Evolutionary conservation across 2,797 vertebrate genomes (phyloP), one percentile per base, ranked within the genome.

Genomic region (Ptychobarbus kaznakovi): DNA sequence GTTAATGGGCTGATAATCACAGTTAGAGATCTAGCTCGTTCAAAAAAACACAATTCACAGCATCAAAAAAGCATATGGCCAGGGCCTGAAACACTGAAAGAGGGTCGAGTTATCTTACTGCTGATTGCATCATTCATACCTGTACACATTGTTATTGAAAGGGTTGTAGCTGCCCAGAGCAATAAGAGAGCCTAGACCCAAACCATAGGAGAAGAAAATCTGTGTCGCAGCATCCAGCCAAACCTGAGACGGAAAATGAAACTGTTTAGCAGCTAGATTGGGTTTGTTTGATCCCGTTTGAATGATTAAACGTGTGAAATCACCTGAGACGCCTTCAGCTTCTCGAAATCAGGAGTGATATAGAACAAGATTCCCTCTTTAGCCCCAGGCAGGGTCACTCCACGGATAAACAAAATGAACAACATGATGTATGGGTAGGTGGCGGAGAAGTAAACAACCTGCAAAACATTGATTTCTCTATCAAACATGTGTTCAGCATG

Each of bases 371-470:
- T 98, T 87, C 98, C 98, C 0, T 99, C 97, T 86, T 49, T 94
- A 78, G 98, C 98, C 89, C 98, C 98, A 1, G 98, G 98, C 85
- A 99, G 95, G 20, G 97, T 98, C 87, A 99, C 97, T 80, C 98
- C 98, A 32, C 98, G 97, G 93, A 97, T 96, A 93, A 99, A 99
- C 91, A 99, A 95, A 90, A 99, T 98, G 83, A 98, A 95, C 89
- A 99, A 93, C 98, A 99, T 99, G 93, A 99, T 92, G 91, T 99
- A 99, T 38, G 98, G 98, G 61, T 99, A 99, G 0, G 97, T 99
- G 86, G 98, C 97, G 1, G 98, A 99, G 95, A 99, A 99, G 94
- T 99, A 99, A 75, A 99, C 98, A 20, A 99, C 98, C 98, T 99
- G 92, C 75, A 87, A 92, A 90, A 84, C 53, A 87, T 74, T 12